These are phyloP conservation scores for Thomomys bottae DNA, from an alignment of 2,113 vertebrate genomes.

Conservation along the genomic window DNA sequence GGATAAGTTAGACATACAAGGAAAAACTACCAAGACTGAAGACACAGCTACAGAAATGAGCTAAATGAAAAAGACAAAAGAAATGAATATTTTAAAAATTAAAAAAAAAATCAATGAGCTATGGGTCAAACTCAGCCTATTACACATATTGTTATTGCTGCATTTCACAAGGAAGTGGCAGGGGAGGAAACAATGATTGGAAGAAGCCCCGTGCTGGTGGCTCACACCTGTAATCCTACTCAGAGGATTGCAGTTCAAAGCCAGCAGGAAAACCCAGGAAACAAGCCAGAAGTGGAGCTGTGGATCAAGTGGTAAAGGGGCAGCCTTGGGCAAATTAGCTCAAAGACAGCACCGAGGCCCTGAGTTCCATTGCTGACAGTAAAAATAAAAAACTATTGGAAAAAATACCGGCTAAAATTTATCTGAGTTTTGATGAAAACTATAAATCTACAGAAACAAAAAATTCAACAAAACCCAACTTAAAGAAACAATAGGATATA, in stretches of 20 bases:
- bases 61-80: not conserved
- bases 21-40: not conserved
- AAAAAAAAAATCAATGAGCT: not conserved
- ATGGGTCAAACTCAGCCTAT: not conserved
- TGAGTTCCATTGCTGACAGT: too few relatives aligned
- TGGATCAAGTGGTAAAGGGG: too few relatives aligned
- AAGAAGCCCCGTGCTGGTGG: too few relatives aligned
- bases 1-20: too few relatives aligned
- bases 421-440: not conserved
- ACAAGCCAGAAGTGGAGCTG: too few relatives aligned
- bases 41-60: not conserved
- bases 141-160: not conserved
- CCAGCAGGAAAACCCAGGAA: too few relatives aligned
- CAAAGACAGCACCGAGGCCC: too few relatives aligned
- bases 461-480: constrained; percentile 36
- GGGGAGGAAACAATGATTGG: not conserved
- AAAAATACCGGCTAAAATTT: constrained; percentile 18
- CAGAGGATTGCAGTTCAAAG: too few relatives aligned
- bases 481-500: constrained; percentile 11
- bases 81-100: not conserved
- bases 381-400: constrained; percentile 1
- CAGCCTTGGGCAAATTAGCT: too few relatives aligned
- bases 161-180: not conserved
- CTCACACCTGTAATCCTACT: too few relatives aligned
- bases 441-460: not conserved